Conservation (phyloP, 30 jellyfish, hydroid and myxozoan genomes). For the Hydractinia echinata region DNA sequence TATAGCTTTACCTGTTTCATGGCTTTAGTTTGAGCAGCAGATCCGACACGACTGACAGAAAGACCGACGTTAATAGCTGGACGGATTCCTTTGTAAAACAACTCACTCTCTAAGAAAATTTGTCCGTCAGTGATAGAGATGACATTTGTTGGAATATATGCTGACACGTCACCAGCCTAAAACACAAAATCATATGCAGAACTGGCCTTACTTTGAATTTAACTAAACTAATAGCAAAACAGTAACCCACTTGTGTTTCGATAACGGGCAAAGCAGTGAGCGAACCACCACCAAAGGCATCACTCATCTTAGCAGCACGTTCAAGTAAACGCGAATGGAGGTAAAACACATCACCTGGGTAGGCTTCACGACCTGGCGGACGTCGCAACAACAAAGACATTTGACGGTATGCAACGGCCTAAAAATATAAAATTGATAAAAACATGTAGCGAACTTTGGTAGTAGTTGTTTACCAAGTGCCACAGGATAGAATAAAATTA, state of each 20-base stretch:
- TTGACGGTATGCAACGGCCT: slow-evolving; percentile 99
- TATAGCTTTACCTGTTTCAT: slow-evolving; percentile 85
- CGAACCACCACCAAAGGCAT: slow-evolving; percentile 92
- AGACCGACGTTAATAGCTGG: slow-evolving; percentile 99
- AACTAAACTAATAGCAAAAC: background rate
- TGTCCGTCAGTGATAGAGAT: slow-evolving; percentile 99
- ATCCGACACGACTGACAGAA: slow-evolving; percentile 99
- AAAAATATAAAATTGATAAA: background rate
- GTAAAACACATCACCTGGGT: slow-evolving; percentile 99
- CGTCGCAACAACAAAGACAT: slow-evolving; percentile 98
- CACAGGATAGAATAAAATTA: background rate
- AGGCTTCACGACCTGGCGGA: slow-evolving; percentile 99
- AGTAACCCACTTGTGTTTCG: slow-evolving; percentile 81
- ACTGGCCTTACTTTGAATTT: background rate
- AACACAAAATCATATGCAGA: background rate
- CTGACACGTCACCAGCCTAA: slow-evolving; percentile 99
- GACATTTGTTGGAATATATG: slow-evolving; percentile 99
- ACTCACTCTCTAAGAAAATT: slow-evolving; percentile 96
- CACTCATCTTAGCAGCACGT: slow-evolving; percentile 99
- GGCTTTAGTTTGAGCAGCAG: slow-evolving; percentile 99
- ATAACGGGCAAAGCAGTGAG: slow-evolving; percentile 99
- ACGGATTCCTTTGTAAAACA: slow-evolving; percentile 98
- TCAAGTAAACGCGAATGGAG: slow-evolving; percentile 99
- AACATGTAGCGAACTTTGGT: background rate
- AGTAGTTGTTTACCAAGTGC: background rate